A percentile compares a stretch with the other conserved stretches of the same genome.
Evolutionary conservation across 2,888 invertebrate species (phyloP).

Genomic region (Xylocampa areola): DNA sequence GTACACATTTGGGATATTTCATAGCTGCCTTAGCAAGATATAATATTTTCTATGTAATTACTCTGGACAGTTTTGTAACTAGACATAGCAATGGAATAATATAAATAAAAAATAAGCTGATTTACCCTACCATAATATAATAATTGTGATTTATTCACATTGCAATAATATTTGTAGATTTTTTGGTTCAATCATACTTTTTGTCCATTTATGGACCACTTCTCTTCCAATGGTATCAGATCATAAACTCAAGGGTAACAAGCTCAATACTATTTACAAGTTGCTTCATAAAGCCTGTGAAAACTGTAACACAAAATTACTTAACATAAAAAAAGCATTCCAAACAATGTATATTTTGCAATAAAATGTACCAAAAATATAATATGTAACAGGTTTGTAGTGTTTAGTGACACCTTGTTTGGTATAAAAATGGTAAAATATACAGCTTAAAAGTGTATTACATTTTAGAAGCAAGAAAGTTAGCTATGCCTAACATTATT

Average conservation of each 20-base stretch:
- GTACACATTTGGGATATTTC: conserved; percentile 42
- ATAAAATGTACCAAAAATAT: conserved; percentile 54
- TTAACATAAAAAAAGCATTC: conserved; percentile 57
- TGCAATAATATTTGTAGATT: conserved; percentile 20
- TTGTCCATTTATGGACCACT: conserved; percentile 11
- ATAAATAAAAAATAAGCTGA: conserved; percentile 34
- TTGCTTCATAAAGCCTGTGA: conserved; percentile 8
- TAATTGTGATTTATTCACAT: conserved; percentile 15
- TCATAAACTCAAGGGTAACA: conserved; percentile 2
- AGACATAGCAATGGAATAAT: conserved; percentile 40
- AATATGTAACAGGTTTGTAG: conserved; percentile 25
- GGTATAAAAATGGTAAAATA: conserved; percentile 13
- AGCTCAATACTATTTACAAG: conserved; percentile 25
- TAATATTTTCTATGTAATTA: conserved; percentile 48
- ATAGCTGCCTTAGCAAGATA: conserved; percentile 35
- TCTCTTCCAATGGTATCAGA: conserved; percentile 7
- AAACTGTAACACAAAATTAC: conserved; percentile 18
- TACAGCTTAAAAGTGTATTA: conserved; percentile 30
- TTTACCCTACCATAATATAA: conserved; percentile 15
- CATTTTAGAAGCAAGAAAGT: conserved; percentile 29
- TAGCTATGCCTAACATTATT: conserved; percentile 44
- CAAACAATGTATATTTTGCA: conserved; percentile 50
- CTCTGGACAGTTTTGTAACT: conserved; percentile 53
- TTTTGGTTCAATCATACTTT: conserved; percentile 7
- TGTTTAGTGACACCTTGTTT: conserved; percentile 33